Conservation (phyloP, 2,888 invertebrate species). For the Drosophila testacea region DNA sequence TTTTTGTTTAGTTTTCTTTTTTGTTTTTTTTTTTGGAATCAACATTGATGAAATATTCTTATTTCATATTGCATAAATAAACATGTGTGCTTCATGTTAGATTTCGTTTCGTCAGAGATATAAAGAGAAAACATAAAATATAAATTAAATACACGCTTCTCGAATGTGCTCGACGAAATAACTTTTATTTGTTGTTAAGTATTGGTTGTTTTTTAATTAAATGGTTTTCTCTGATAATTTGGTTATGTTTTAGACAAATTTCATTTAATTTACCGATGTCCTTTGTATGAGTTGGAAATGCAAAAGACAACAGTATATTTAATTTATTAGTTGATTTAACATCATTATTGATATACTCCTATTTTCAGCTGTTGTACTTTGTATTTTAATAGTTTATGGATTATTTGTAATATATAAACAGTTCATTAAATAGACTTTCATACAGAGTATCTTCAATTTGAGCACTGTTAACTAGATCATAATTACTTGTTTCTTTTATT, state of each 20-base stretch:
- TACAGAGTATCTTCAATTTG: background rate
- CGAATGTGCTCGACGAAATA: background rate
- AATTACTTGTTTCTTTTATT: slow-evolving; percentile 4
- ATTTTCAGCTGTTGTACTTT: too few relatives aligned
- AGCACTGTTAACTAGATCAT: background rate
- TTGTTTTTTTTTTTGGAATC: background rate
- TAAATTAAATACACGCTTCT: background rate
- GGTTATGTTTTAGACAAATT: slow-evolving; percentile 1
- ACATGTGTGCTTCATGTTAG: slow-evolving; percentile 20
- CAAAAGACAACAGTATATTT: background rate
- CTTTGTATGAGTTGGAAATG: background rate
- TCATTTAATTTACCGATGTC: background rate
- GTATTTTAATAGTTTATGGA: too few relatives aligned
- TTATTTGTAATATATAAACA: too few relatives aligned
- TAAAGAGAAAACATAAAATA: background rate
- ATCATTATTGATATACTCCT: too few relatives aligned
- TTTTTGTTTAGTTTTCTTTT: background rate
- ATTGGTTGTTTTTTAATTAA: background rate
- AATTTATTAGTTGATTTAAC: too few relatives aligned
- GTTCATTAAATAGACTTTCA: background rate
- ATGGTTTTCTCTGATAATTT: background rate
- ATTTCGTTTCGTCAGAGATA: background rate
- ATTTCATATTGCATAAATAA: slow-evolving; percentile 39
- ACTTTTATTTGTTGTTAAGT: background rate
- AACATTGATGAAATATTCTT: slow-evolving; percentile 20